phyloP scores from a whole-genome alignment of 2,797 vertebrate species.

The Kryptolebias ocellatus region DNA sequence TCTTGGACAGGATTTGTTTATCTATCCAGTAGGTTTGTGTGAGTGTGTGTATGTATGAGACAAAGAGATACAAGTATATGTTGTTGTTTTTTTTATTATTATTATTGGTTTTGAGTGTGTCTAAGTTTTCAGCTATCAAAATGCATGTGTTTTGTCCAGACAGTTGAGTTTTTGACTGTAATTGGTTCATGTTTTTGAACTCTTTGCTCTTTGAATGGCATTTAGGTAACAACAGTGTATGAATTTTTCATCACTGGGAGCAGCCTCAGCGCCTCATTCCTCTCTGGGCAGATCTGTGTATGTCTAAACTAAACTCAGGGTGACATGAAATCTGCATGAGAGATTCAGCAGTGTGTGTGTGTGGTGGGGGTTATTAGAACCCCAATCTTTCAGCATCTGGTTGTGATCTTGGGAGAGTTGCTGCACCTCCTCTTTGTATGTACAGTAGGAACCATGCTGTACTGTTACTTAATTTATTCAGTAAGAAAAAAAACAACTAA shows the following conservation, averaged over 20 bases:
- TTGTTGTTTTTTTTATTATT: slow-evolving; percentile 27
- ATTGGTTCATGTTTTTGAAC: slow-evolving; percentile 93
- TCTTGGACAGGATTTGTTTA: slow-evolving; percentile 78
- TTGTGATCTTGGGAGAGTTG: slow-evolving; percentile 67
- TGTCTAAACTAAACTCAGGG: slow-evolving; percentile 93
- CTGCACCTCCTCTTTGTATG: slow-evolving; percentile 27
- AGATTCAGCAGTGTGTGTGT: slow-evolving; percentile 82
- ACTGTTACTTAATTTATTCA: slow-evolving; percentile 28
- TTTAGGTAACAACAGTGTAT: slow-evolving; percentile 84
- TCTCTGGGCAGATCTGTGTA: slow-evolving; percentile 82
- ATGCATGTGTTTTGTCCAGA: slow-evolving; percentile 67
- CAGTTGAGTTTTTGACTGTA: slow-evolving; percentile 85
- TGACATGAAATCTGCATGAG: slow-evolving; percentile 86
- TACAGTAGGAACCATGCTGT: slow-evolving; percentile 1
- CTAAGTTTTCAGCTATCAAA: slow-evolving; percentile 63
- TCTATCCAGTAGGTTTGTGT: slow-evolving; percentile 56
- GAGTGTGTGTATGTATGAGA: slow-evolving; percentile 23
- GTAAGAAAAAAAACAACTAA: not conserved
- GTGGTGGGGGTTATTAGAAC: slow-evolving; percentile 84
- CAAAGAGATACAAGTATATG: slow-evolving; percentile 27
- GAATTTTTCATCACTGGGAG: slow-evolving; percentile 93
- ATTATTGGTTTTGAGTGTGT: slow-evolving; percentile 49
- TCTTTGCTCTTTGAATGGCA: slow-evolving; percentile 90
- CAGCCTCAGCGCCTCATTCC: slow-evolving; percentile 66
- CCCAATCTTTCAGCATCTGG: slow-evolving; percentile 81